These are phyloP conservation scores for Oplegnathus fasciatus DNA, from an alignment of 2,113 vertebrate genomes.

Conservation along the genomic window DNA sequence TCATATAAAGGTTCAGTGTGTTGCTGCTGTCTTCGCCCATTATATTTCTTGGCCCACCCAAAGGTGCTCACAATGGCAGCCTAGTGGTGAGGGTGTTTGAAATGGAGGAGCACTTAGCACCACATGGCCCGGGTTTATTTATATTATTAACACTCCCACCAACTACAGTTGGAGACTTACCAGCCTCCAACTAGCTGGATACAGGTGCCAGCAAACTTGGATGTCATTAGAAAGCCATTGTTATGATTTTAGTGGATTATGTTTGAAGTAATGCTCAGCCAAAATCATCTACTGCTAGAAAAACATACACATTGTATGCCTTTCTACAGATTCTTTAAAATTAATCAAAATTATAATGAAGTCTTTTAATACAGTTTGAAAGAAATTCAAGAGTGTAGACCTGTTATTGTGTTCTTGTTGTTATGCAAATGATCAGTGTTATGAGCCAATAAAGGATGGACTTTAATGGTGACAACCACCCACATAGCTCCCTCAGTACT, in stretches of 20 bases:
- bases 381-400: not conserved
- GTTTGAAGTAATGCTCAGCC: conserved; percentile 9
- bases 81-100: conserved; percentile 28
- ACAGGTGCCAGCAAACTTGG: conserved; percentile 56
- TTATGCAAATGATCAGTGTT: conserved; percentile 30
- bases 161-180: conserved; percentile 65
- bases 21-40: conserved; percentile 25
- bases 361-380: not conserved
- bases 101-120: conserved; percentile 62
- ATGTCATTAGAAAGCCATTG: conserved; percentile 23
- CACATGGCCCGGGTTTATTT: conserved; percentile 71
- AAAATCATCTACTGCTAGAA: not conserved
- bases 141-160: conserved; percentile 79
- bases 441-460: conserved; percentile 24
- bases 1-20: conserved; percentile 17
- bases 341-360: not conserved
- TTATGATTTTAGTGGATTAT: conserved; percentile 15
- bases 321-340: not conserved
- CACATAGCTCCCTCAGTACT: conserved; percentile 28
- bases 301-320: not conserved
- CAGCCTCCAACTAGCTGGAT: conserved; percentile 44
- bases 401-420: conserved; percentile 8
- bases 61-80: conserved; percentile 41
- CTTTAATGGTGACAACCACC: conserved; percentile 16
- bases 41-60: conserved; percentile 19